Base-by-base conservation (phyloP, 2,888 invertebrate genomes). In the Rhagonycha lutea region DNA sequence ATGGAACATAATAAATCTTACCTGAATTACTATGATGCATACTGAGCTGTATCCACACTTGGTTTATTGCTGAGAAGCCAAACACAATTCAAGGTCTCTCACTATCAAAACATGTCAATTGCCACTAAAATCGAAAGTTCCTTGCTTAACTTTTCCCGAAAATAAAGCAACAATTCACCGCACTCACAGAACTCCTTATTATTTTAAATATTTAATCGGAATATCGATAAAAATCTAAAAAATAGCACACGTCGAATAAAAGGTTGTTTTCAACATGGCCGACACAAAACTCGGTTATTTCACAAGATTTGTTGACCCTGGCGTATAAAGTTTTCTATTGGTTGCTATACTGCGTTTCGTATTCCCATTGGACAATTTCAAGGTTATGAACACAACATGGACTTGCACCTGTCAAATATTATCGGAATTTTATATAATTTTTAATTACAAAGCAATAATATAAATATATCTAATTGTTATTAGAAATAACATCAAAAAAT, bases 281-380 rank as follows among this genome's bases (percentile, higher is more conserved):
- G 88, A 86, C 85, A 84, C 85, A 85, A 87, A 87, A 87, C 86
- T 88, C 87, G 85, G 87, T 86, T 87, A 86, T 88, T 87, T 87
- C 86, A 87, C 86, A 87, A 88, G 88, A 87, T 88, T 88, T 88
- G 88, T 88, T 89, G 88, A 88, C 88, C 89, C 88, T 88, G 88
- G 87, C 85, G 84, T 81, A 80, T 79, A 81, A 81, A 81, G 80
- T 78, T 82, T 83, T 80, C 84, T 81, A 88, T 88, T 88, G 88
- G 88, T 83, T 81, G 85, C 78, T 79, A 81, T 80, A 83, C 82
- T 83, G 85, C 84, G 82, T 83, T 84, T 84, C 79, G 80, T 80
- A 76, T 80, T 82, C 83, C 83, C 82, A 88, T 88, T 88, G 88
- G 88, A 80, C 80, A 80, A 75, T 86, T 87, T 88, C 88, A 88